Evolutionary conservation across 2,113 vertebrate genomes (phyloP).

Genomic region (Collichthys lucidus): DNA sequence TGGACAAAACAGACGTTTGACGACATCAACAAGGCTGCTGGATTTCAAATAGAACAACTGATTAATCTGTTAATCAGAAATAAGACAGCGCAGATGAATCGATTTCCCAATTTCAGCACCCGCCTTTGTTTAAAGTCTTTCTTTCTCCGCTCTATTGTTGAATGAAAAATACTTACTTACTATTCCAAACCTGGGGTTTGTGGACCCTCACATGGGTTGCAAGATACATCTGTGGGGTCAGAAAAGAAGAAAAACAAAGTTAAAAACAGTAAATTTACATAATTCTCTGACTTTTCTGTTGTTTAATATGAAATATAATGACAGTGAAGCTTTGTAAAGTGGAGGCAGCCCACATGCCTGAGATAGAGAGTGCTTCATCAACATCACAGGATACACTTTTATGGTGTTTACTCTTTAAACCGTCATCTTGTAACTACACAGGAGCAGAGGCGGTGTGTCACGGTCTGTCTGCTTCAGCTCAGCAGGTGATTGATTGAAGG

Average conservation of each 20-base stretch:
- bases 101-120: not conserved
- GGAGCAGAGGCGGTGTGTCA: too few relatives aligned
- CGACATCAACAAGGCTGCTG: too few relatives aligned
- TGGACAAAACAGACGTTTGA: not conserved
- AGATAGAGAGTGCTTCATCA: too few relatives aligned
- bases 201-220: not conserved
- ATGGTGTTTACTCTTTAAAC: too few relatives aligned
- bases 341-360: too few relatives aligned
- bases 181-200: not conserved
- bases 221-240: not conserved
- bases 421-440: too few relatives aligned
- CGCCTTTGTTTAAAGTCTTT: not conserved
- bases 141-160: not conserved
- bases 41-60: too few relatives aligned
- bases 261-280: not conserved
- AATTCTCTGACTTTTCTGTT: too few relatives aligned
- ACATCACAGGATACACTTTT: too few relatives aligned
- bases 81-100: not conserved
- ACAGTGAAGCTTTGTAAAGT: too few relatives aligned
- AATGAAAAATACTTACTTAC: not conserved
- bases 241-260: not conserved
- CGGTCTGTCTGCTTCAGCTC: not conserved
- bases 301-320: too few relatives aligned
- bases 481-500: slow-evolving; percentile 8
- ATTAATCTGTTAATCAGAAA: not conserved